phyloP scores from a whole-genome alignment of 2,113 vertebrate genomes.

The Cololabis saira region DNA sequence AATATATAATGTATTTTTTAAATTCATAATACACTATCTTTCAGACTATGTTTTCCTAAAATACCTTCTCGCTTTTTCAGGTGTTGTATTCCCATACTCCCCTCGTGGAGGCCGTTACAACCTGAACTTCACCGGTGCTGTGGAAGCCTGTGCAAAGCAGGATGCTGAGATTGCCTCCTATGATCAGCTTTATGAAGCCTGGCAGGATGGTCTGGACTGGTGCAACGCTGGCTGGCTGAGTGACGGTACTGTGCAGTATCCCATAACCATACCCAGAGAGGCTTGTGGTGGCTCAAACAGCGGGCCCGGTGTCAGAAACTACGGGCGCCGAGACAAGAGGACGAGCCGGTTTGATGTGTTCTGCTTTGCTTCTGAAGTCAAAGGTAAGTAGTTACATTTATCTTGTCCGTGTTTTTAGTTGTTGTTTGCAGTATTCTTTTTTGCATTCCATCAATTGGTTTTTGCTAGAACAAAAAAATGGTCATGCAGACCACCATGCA shows the following conservation, averaged over 20 bases:
- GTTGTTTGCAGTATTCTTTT: too few species aligned
- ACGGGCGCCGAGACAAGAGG: slow-evolving; percentile 88
- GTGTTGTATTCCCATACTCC: slow-evolving; percentile 93
- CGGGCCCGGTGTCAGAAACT: slow-evolving; percentile 89
- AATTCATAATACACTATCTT: not conserved
- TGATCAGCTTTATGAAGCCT: slow-evolving; percentile 89
- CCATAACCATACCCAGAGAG: slow-evolving; percentile 90
- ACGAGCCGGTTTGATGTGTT: slow-evolving; percentile 90
- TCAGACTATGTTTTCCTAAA: not conserved
- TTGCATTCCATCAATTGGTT: too few species aligned
- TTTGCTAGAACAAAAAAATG: too few species aligned
- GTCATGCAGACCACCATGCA: not conserved
- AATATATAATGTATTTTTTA: too few species aligned
- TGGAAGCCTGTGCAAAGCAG: slow-evolving; percentile 86
- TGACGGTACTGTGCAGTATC: slow-evolving; percentile 93
- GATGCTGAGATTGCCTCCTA: slow-evolving; percentile 87
- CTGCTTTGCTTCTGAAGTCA: slow-evolving; percentile 87
- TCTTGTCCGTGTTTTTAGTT: too few species aligned
- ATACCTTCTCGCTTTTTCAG: slow-evolving; percentile 67
- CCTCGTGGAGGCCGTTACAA: slow-evolving; percentile 89
- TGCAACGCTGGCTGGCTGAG: slow-evolving; percentile 97
- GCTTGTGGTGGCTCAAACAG: slow-evolving; percentile 89
- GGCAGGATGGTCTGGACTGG: slow-evolving; percentile 92
- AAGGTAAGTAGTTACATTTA: slow-evolving; percentile 76
- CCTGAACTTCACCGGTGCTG: slow-evolving; percentile 87